Percentiles rank a stretch among this genome's conserved stretches.
Conservation (phyloP, 2,888 invertebrate genomes). For the Acanthopleura granulata region DNA sequence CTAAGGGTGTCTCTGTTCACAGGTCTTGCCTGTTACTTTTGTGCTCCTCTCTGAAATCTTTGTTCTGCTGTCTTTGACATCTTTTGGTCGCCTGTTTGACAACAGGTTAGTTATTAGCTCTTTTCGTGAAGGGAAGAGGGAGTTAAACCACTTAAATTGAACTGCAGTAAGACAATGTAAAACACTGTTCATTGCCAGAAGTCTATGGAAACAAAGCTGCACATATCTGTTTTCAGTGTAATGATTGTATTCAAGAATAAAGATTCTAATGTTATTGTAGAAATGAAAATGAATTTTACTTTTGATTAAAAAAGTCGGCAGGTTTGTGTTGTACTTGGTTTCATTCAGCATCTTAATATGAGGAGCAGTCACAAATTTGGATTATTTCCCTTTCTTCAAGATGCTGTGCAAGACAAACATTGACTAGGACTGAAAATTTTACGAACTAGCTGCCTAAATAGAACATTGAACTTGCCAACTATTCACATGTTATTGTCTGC, state of each 20-base stretch:
- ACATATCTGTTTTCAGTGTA: too few species aligned
- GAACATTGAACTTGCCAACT: not conserved
- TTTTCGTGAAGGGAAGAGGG: too few species aligned
- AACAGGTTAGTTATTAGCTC: conserved; percentile 40
- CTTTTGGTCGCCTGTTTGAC: conserved; percentile 53
- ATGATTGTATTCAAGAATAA: too few species aligned
- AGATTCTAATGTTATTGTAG: too few species aligned
- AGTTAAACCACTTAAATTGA: too few species aligned
- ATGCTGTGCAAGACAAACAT: not conserved
- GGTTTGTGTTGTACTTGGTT: too few species aligned
- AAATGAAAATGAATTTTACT: too few species aligned
- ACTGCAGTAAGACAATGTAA: too few species aligned
- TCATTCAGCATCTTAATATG: too few species aligned
- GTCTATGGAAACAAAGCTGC: too few species aligned
- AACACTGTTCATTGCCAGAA: too few species aligned
- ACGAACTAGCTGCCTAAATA: not conserved
- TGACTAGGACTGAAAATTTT: not conserved
- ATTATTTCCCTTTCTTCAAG: conserved; percentile 4
- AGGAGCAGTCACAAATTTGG: not conserved
- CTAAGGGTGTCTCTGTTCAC: conserved; percentile 24
- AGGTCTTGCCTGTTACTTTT: conserved; percentile 34
- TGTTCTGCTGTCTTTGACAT: conserved; percentile 42
- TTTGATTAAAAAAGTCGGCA: too few species aligned
- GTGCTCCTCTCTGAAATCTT: conserved; percentile 39
- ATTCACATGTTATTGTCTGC: not conserved